Percentiles rank a stretch among this genome's conserved stretches.
phyloP scores from a whole-genome alignment of 2,888 invertebrate species.

The Muscina levida region DNA sequence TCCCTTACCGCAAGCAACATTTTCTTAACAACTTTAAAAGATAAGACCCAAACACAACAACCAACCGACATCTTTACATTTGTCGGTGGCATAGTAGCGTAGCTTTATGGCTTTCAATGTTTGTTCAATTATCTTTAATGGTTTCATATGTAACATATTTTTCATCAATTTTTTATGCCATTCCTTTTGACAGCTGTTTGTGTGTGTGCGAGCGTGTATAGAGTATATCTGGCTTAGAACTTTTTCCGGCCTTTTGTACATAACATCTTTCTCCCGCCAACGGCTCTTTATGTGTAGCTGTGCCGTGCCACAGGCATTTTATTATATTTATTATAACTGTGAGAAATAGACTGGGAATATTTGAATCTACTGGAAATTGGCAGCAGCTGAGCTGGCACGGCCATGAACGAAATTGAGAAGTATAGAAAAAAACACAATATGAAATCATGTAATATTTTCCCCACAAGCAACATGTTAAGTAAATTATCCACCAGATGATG shows the following conservation, averaged over 20 bases:
- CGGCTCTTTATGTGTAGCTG: not conserved
- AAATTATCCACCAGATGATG: slow-evolving; percentile 31
- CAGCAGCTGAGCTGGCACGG: slow-evolving; percentile 47
- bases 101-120: slow-evolving; percentile 40
- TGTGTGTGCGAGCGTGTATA: not conserved
- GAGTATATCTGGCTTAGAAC: slow-evolving; percentile 4
- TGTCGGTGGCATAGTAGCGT: slow-evolving; percentile 30
- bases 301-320: not conserved
- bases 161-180: slow-evolving; percentile 59
- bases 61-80: slow-evolving; percentile 20
- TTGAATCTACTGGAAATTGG: slow-evolving; percentile 39
- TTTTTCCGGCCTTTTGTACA: slow-evolving; percentile 43
- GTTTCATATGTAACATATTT: slow-evolving; percentile 61
- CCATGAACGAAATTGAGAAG: no score
- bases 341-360: not conserved
- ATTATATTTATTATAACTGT: not conserved
- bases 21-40: slow-evolving; percentile 29
- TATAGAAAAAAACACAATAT: no score
- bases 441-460: slow-evolving; percentile 35
- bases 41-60: not conserved
- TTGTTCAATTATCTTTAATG: slow-evolving; percentile 62
- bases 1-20: not conserved
- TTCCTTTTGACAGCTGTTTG: slow-evolving; percentile 53
- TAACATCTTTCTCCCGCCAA: not conserved
- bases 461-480: slow-evolving; percentile 46